Evolutionary conservation across 2,113 vertebrate species (phyloP).

Genomic region (Procavia capensis): DNA sequence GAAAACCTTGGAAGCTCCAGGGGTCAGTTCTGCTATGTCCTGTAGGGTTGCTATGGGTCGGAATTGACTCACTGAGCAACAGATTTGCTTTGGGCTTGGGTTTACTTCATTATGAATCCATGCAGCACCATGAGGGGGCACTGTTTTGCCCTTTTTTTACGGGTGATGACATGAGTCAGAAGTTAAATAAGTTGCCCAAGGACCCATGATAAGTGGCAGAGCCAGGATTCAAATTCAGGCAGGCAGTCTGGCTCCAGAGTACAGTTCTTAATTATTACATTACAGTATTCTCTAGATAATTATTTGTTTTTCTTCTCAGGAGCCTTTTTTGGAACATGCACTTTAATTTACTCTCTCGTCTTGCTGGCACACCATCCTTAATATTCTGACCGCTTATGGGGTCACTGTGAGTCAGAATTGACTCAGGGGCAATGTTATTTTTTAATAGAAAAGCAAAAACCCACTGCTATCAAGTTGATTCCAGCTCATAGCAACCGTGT

Average conservation of each 20-base stretch:
- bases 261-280: background rate
- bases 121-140: rapidly evolving
- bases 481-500: too few relatives aligned
- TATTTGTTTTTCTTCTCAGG: too few relatives aligned
- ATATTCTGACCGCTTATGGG: background rate
- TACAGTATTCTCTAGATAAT: background rate
- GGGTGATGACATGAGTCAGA: background rate
- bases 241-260: background rate
- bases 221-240: background rate
- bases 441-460: too few relatives aligned
- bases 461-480: too few relatives aligned
- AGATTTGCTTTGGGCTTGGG: background rate
- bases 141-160: background rate
- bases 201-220: background rate
- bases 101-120: background rate
- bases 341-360: background rate
- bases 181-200: background rate
- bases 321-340: background rate
- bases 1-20: background rate
- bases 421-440: too few relatives aligned
- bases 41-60: background rate
- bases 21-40: background rate
- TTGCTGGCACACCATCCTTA: background rate
- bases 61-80: background rate
- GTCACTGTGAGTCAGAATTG: too few relatives aligned